phyloP scores from a whole-genome alignment of 2,797 vertebrate genomes.

The Pseudopleuronectes americanus region DNA sequence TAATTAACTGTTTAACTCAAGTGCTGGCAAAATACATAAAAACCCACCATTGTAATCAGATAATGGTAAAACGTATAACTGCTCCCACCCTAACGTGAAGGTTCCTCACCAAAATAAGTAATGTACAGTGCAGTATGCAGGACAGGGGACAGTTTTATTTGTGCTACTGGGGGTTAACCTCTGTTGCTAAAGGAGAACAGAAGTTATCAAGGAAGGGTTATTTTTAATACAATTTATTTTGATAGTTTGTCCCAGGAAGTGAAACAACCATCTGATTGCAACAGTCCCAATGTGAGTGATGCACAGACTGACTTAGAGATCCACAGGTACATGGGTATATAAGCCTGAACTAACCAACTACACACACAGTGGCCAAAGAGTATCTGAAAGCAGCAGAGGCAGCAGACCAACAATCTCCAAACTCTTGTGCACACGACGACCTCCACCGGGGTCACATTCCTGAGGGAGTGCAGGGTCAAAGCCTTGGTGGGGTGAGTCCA shows the following conservation, averaged over 20 bases:
- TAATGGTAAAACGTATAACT: no score
- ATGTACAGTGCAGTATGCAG: neutral
- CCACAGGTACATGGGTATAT: neutral
- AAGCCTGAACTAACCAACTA: conserved; percentile 4
- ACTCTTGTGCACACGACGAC: conserved; percentile 68
- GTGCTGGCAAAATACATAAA: no score
- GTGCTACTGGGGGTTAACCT: neutral
- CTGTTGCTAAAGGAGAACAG: neutral
- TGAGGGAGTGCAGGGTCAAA: conserved; percentile 79
- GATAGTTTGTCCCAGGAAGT: no score
- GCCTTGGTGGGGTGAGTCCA: conserved; percentile 78
- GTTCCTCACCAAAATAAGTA: no score
- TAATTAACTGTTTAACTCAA: no score
- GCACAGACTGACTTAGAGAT: neutral
- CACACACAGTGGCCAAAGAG: conserved; percentile 27
- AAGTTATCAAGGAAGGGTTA: neutral
- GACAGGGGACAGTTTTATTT: neutral
- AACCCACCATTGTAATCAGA: no score
- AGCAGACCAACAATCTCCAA: conserved; percentile 62
- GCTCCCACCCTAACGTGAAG: no score
- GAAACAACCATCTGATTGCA: neutral
- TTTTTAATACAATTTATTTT: no score
- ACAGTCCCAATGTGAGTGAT: neutral
- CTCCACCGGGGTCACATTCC: conserved; percentile 83
- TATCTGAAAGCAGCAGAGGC: conserved; percentile 42